Evolutionary conservation across 2,888 invertebrate species (phyloP).

Genomic region (Pardosa pseudoannulata): DNA sequence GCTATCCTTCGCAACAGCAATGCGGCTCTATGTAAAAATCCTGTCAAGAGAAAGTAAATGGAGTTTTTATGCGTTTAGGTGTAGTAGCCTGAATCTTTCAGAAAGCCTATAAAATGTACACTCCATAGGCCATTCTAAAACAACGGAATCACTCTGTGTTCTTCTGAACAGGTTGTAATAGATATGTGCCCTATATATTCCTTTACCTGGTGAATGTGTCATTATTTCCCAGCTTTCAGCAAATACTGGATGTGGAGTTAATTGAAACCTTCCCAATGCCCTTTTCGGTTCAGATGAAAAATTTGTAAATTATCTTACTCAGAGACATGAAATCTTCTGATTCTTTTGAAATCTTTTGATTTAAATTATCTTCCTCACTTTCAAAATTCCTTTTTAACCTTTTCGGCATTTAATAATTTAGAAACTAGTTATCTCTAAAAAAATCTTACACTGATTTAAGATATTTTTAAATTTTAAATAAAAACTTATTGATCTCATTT

Average conservation of each 20-base stretch:
- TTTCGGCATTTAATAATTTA: no score
- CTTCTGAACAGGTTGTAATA: constrained; percentile 60
- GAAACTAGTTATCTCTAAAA: no score
- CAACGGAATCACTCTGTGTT: constrained; percentile 37
- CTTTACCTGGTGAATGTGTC: constrained; percentile 23
- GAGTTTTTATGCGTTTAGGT: constrained; percentile 21
- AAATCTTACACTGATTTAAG: no score
- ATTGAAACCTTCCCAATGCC: no score
- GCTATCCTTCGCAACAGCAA: neutral
- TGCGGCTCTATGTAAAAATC: neutral
- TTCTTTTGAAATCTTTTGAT: no score
- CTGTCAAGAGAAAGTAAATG: neutral
- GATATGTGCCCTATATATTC: constrained; percentile 27
- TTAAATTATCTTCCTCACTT: no score
- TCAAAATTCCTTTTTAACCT: no score
- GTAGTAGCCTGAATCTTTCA: constrained; percentile 20
- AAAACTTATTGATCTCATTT: no score
- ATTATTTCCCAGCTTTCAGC: neutral
- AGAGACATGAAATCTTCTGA: no score
- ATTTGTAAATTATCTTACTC: no score
- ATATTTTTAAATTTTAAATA: no score
- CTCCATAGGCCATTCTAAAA: constrained; percentile 43
- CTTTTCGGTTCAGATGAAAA: no score
- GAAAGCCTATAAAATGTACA: neutral
- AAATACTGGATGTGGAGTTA: neutral